Percentiles rank a stretch among this genome's conserved stretches.
These are phyloP conservation scores for Leucophora obtusa DNA, from an alignment of 2,888 invertebrate genomes.

Conservation along the genomic window DNA sequence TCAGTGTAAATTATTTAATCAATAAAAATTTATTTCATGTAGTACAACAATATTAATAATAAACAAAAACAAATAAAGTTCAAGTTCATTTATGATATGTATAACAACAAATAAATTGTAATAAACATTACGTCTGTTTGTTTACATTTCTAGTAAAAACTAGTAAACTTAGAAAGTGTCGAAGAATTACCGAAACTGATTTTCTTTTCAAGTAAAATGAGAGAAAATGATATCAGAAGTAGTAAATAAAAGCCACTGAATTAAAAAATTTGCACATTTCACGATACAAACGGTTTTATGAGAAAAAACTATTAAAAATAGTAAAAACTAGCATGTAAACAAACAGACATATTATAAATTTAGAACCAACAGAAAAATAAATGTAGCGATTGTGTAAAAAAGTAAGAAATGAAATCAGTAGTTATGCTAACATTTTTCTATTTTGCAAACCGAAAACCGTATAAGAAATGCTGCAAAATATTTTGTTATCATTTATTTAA, in stretches of 20 bases:
- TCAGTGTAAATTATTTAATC: conserved; percentile 48
- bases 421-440: neutral
- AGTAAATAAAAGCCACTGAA: no score
- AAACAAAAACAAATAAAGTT: conserved; percentile 20
- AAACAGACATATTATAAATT: conserved; percentile 4
- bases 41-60: neutral
- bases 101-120: neutral
- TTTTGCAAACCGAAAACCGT: neutral
- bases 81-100: conserved; percentile 28
- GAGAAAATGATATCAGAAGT: no score
- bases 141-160: no score
- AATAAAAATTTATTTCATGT: conserved; percentile 35
- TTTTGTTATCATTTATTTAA: conserved; percentile 28
- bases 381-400: no score
- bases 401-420: neutral
- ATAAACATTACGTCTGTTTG: no score
- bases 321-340: no score
- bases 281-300: no score
- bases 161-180: no score
- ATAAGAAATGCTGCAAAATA: conserved; percentile 6
- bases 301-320: no score
- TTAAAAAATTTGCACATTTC: no score
- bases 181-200: no score
- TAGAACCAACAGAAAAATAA: neutral
- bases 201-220: no score